Base-by-base conservation (phyloP, 2,888 invertebrate genomes). In the Sialis lutaria region DNA sequence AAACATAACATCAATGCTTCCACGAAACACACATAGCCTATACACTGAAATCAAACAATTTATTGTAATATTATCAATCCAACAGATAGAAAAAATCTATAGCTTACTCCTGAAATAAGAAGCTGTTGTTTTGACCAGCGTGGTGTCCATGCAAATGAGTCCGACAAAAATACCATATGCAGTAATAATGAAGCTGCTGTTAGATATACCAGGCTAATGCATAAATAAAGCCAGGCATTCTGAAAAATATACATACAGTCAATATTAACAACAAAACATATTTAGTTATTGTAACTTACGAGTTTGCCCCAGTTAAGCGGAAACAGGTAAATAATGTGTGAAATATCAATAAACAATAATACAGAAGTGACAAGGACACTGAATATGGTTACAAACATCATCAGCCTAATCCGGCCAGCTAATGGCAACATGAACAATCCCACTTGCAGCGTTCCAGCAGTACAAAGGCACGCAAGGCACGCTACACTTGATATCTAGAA, bases 301-400 rank as follows among this genome's bases (percentile, higher is more conserved):
- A 83, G 67, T 73, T 78, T 80, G 55, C 78, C 76, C 82, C 82
- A 83, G 63, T 82, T 81, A 62, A 83, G 77, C 56, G 82, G 83
- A 67, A 84, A 82, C 67, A 82, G 72, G 65, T 82, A 78, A 61
- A 81, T 74, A 60, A 82, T 74, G 63, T 82, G 81, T 57, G 82
- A 82, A 67, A 83, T 77, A 72, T 82, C 82, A 63, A 83, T 77
- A 72, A 84, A 82, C 62, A 83, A 72, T 67, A 84, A 74, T 59
- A 80, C 70, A 63, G 77, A 75, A 53, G 82, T 82, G 62, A 82
- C 73, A 58, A 84, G 73, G 58, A 82, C 68, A 63, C 80, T 80
- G 67, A 83, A 75, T 58, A 83, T 71, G 55, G 81, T 77, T 60
- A 82, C 78, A 65, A 84, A 83, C 70, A 83, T 73, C 79, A 83